phyloP scores from a whole-genome alignment of 2,888 invertebrate species.

The Aleiodes testaceus region DNA sequence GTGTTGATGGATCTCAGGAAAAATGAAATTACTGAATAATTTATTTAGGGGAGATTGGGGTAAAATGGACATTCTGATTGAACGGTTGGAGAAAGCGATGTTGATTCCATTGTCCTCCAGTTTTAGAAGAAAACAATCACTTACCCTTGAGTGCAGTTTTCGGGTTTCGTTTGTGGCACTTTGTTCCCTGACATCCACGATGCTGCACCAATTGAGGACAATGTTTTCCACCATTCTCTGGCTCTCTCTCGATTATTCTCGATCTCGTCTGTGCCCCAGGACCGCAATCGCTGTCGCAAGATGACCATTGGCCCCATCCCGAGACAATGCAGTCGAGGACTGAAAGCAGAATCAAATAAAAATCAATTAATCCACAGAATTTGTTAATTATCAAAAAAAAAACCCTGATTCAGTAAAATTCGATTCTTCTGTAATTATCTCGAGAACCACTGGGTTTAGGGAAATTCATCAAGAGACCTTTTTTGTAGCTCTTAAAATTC shows the following conservation, averaged over 20 bases:
- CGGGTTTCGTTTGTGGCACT: slow-evolving; percentile 81
- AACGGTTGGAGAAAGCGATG: no score
- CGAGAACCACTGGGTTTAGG: no score
- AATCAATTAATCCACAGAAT: background rate
- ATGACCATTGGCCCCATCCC: slow-evolving; percentile 89
- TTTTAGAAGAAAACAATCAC: slow-evolving; percentile 39
- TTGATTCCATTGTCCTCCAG: background rate
- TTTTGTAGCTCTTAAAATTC: no score
- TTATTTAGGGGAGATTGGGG: no score
- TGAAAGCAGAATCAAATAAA: slow-evolving; percentile 72
- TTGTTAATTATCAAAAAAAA: background rate
- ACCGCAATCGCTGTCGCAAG: slow-evolving; percentile 88
- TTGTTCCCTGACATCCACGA: slow-evolving; percentile 86
- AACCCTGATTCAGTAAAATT: background rate
- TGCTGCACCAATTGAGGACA: slow-evolving; percentile 87
- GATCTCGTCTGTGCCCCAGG: slow-evolving; percentile 86
- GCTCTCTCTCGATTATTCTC: slow-evolving; percentile 79
- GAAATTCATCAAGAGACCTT: no score
- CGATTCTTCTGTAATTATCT: no score
- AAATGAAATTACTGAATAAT: no score
- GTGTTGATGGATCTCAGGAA: no score
- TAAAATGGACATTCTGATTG: no score
- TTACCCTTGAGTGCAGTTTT: slow-evolving; percentile 84
- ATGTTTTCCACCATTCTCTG: slow-evolving; percentile 87
- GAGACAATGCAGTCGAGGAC: slow-evolving; percentile 90